A percentile compares a stretch with the other conserved stretches of the same genome.
Conservation (phyloP, 2,113 vertebrate genomes). For the Ailurus styani region DNA sequence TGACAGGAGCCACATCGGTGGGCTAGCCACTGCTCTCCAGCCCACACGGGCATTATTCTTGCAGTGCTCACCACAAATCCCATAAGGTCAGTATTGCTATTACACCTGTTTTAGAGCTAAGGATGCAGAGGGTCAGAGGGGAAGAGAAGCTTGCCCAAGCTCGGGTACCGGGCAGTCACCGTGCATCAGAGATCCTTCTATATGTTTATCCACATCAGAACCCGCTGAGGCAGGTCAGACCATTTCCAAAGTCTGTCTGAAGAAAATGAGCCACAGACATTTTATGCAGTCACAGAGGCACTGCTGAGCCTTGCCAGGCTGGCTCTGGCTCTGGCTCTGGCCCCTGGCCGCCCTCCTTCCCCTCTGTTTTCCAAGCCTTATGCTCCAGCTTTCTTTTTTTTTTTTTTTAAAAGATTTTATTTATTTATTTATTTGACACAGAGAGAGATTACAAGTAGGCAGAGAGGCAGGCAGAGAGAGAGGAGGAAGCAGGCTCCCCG, state of each 20-base stretch:
- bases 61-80: not conserved
- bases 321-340: not conserved
- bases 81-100: too few species aligned
- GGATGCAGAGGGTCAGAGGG: not conserved
- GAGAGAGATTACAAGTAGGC: too few species aligned
- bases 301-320: not conserved
- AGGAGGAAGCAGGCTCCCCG: too few species aligned
- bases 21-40: not conserved
- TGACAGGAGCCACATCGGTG: not conserved
- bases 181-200: not conserved
- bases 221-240: not conserved
- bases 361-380: not conserved
- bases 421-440: too few species aligned
- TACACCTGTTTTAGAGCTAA: not conserved
- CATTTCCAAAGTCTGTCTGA: not conserved
- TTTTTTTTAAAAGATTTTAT: too few species aligned
- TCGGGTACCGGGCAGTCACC: fast-evolving
- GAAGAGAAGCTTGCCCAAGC: not conserved
- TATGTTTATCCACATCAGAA: not conserved
- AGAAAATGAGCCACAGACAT: not conserved
- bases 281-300: not conserved
- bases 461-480: too few species aligned
- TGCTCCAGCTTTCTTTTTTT: not conserved
- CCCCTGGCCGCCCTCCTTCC: not conserved
- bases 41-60: too few species aligned